Conservation (phyloP, 2,113 vertebrate genomes). For the Pyxicephalus adspersus region DNA sequence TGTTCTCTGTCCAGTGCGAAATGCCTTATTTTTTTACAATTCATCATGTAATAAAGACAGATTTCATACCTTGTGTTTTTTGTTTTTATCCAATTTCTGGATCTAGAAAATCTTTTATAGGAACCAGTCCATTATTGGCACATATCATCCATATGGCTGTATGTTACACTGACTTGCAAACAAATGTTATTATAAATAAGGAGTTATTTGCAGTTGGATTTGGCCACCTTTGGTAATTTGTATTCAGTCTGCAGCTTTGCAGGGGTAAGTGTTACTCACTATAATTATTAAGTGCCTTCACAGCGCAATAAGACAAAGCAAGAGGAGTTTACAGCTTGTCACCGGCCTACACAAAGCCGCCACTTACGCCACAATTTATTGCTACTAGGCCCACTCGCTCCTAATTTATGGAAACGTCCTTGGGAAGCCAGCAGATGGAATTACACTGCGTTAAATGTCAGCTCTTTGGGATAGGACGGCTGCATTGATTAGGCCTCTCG, state of each 20-base stretch:
- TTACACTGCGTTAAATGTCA: background rate
- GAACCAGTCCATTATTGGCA: too few species aligned
- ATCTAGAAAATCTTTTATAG: too few species aligned
- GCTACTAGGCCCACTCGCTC: background rate
- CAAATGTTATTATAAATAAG: too few species aligned
- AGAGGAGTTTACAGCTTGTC: constrained; percentile 42
- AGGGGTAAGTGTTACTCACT: background rate
- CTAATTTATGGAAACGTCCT: constrained; percentile 45
- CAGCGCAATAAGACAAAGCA: constrained; percentile 38
- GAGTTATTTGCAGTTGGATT: background rate
- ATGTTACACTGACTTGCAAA: too few species aligned
- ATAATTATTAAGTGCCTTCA: constrained; percentile 29
- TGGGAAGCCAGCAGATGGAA: constrained; percentile 26
- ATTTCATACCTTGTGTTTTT: too few species aligned
- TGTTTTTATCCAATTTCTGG: too few species aligned
- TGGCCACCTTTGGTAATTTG: background rate
- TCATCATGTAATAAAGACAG: too few species aligned
- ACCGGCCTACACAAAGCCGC: constrained; percentile 21
- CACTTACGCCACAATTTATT: constrained; percentile 37
- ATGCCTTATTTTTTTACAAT: too few species aligned
- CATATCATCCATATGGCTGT: too few species aligned
- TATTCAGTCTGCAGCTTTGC: background rate
- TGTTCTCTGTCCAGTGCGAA: too few species aligned
- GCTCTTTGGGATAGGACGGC: constrained; percentile 18
- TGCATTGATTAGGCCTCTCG: background rate